Base-by-base conservation (phyloP, 2,888 invertebrate species). In the Ichneumoninae sp. region DNA sequence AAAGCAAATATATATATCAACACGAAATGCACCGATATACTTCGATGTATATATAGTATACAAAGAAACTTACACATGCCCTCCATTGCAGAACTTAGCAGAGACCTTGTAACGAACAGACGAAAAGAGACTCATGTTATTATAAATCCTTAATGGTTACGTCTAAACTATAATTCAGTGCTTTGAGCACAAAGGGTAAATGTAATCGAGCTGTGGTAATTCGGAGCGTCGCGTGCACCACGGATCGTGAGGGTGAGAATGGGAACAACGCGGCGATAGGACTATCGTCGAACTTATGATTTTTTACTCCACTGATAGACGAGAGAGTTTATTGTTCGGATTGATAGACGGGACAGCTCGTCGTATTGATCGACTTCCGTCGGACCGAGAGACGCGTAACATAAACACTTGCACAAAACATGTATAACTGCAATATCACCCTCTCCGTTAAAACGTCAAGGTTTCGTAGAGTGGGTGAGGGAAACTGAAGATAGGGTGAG, bases 51-150 rank as follows among this genome's bases (percentile, higher is more conserved):
- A 52, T 57, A 57, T 19, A 33, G 33, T 19, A 13, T 10, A 62
- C 40, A 36, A 40, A 69, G 13, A 47, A 80, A 91, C 91, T 92
- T 89, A 92, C 92, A 89, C 89, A 77, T 91, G 92, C 86, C 91
- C 91, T 88, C 91, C 92, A 91, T 90, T 89, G 90, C 92, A 92
- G 86, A 90, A 88, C 85, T 89, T 90, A 90, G 90, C 91, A 79
- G 90, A 90, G 82, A 91, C 92, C 91, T 92, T 86, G 74, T 88
- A 88, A 72, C 66, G 76, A 68, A 83, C 57, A 80, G 80, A 80
- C 52, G 77, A 82, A 60, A 84, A 75, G 4, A 84, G 69, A 44
- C 74, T 74, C 74, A 75, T 80, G 66, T 76, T 76, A 80, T 65
- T 47, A 19, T 47, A 57, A 75, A 69, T 22, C 1, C 16, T 62